Percentiles rank a stretch among this genome's conserved stretches.
Evolutionary conservation across 1,140 invertebrate species (phyloP).

Genomic region (Nymphalis io): DNA sequence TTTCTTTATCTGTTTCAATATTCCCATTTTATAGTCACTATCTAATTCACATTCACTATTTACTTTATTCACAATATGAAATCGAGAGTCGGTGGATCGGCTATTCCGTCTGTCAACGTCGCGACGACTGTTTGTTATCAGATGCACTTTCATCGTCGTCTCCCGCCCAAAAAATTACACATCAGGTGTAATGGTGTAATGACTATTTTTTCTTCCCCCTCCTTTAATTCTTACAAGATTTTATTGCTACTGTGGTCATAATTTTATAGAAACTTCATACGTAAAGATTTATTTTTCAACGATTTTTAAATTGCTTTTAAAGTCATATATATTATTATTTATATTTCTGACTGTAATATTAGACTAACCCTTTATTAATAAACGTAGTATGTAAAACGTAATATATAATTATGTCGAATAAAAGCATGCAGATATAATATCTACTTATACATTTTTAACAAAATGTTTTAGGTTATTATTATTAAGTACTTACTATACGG

Average conservation of each 20-base stretch:
- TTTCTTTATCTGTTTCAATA: slow-evolving; percentile 63
- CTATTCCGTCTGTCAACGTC: slow-evolving; percentile 33
- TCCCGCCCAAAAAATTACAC: slow-evolving; percentile 43
- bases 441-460: too few species aligned
- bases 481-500: slow-evolving; percentile 67
- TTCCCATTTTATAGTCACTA: slow-evolving; percentile 48
- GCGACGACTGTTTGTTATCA: slow-evolving; percentile 37
- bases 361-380: too few species aligned
- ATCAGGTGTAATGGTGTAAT: neutral
- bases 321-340: too few species aligned
- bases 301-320: too few species aligned
- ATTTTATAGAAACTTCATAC: too few species aligned
- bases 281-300: too few species aligned
- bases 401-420: too few species aligned
- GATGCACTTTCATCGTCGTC: slow-evolving; percentile 45
- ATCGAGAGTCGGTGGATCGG: slow-evolving; percentile 20
- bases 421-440: too few species aligned
- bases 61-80: slow-evolving; percentile 30
- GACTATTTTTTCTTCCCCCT: neutral
- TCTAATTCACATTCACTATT: slow-evolving; percentile 26
- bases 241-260: neutral
- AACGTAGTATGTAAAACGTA: too few species aligned
- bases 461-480: too few species aligned
- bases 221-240: neutral
- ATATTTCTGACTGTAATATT: too few species aligned